Percentiles rank a stretch among this genome's conserved stretches.
These are phyloP conservation scores for Dynastes tityus DNA, from an alignment of 2,888 invertebrate species.

Conservation along the genomic window DNA sequence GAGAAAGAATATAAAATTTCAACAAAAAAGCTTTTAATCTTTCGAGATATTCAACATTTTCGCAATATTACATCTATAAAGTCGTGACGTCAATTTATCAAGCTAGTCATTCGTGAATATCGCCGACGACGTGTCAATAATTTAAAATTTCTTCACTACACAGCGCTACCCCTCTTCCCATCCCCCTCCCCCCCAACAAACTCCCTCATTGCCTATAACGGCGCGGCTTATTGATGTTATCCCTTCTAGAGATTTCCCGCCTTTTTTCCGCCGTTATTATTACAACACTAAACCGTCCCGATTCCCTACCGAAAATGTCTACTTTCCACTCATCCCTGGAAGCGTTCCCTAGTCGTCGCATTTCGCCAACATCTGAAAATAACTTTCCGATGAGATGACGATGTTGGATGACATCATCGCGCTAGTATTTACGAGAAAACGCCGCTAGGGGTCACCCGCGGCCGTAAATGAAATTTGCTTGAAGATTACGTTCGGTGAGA, in stretches of 20 bases:
- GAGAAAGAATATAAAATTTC: too few relatives aligned
- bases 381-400: neutral
- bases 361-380: neutral
- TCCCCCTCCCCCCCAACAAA: neutral
- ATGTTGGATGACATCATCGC: neutral
- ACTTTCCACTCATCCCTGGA: neutral
- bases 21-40: too few relatives aligned
- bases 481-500: too few relatives aligned
- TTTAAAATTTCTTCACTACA: conserved; percentile 22
- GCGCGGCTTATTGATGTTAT: conserved; percentile 6
- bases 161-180: neutral
- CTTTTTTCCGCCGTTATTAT: neutral
- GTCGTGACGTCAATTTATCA: conserved; percentile 29
- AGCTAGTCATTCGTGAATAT: conserved; percentile 15
- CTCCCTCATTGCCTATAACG: neutral
- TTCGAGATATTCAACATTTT: too few relatives aligned
- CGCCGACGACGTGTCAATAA: conserved; percentile 34
- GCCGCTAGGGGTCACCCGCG: too few relatives aligned
- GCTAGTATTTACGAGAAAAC: neutral
- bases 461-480: too few relatives aligned
- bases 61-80: neutral
- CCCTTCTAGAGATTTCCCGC: neutral
- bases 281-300: neutral
- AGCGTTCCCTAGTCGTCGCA: neutral
- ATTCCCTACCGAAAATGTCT: neutral